Evolutionary conservation across 2,113 vertebrate genomes (phyloP).

Genomic region (Atherinomorus stipes): DNA sequence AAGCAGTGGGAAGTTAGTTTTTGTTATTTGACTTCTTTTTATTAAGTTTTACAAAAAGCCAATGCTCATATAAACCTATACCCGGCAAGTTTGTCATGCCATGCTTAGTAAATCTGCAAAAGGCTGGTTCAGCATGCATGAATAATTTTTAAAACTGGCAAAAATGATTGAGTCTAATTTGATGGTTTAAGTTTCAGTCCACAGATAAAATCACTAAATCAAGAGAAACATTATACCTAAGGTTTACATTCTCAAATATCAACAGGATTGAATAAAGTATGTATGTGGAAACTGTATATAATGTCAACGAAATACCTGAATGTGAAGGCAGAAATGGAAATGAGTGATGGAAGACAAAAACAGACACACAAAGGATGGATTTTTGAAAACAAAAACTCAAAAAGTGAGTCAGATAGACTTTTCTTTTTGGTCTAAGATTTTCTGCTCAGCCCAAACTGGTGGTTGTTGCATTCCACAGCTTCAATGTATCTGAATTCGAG

Average conservation of each 20-base stretch:
- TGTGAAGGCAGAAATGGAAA: constrained; percentile 1
- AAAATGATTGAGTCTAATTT: too few relatives aligned
- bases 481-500: constrained; percentile 39
- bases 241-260: too few relatives aligned
- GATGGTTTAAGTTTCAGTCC: too few relatives aligned
- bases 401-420: neutral
- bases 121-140: too few relatives aligned
- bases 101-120: too few relatives aligned
- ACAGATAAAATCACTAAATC: too few relatives aligned
- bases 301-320: neutral
- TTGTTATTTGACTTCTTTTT: neutral
- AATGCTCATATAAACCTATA: too few relatives aligned
- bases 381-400: constrained; percentile 20
- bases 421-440: constrained; percentile 4
- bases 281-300: neutral
- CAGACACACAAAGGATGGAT: neutral
- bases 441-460: constrained; percentile 1
- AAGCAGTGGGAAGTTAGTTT: neutral
- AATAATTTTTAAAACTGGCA: too few relatives aligned
- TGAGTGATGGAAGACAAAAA: constrained; percentile 4
- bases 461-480: constrained; percentile 19
- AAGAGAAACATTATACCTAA: too few relatives aligned
- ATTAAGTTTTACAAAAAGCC: too few relatives aligned
- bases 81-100: too few relatives aligned
- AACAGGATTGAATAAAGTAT: too few relatives aligned